Base-by-base conservation (phyloP, 2,113 vertebrate genomes). In the Varanus salvator region DNA sequence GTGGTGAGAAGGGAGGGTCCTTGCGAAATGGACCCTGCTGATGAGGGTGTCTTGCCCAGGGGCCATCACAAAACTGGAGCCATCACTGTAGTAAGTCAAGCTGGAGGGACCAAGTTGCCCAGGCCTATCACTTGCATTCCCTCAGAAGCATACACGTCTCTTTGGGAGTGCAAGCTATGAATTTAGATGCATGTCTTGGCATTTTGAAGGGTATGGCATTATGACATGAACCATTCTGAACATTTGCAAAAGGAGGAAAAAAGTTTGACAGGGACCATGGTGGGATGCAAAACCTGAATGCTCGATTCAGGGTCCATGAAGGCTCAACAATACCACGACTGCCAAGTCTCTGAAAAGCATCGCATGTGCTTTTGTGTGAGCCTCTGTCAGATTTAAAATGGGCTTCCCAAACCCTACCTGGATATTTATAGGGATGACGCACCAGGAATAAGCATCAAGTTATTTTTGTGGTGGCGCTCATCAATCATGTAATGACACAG, bases 351-450 rank as follows among this genome's bases (percentile, higher is more conserved):
- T 89, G 60, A 54, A 87, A n/a, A 25, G 52, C 34, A 44, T 4
- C 17, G 0, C 1, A 0, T 0, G 31, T 14, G 27, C 0, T 4
- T 78, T 82, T 89, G 80, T 21, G 85, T 90, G 84, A 15, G 6
- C 34, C 3, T 78, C 52, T 31, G 64, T 31, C 1, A 1, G 81
- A 0, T 44, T 3, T 48, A 4, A 88, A 93, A 94, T 0, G 0
- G 81, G 0, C 31, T 92, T 82, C 75, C 89, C 86, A 78, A 9
- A 52, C 29, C 81, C 21, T 2, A 6, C 90, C 3, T 0, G 1
- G 86, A 50, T 89, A 64, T 95, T 94, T 95, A 93, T 88, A 93
- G 91, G 76, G 86, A 86, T 94, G 94, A 77, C 48, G 92, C 90
- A 90, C 83, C 90, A 75, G 34, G 90, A 64, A 92, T 93, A 89